Conservation (phyloP, 2,113 vertebrate genomes). For the Brienomyrus brachyistius region DNA sequence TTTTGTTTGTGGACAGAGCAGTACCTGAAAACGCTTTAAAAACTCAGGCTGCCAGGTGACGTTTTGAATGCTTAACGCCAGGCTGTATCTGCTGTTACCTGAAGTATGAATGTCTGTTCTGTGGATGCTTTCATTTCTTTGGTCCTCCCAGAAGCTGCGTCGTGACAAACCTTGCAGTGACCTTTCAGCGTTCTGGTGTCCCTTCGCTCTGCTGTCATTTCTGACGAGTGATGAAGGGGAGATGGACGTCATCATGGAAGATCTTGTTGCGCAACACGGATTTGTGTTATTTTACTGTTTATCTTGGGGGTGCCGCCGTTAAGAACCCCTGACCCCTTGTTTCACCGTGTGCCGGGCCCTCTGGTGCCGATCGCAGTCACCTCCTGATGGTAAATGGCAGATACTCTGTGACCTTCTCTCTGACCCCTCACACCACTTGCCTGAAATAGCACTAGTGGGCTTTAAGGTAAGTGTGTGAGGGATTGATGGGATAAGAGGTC, state of each 20-base stretch:
- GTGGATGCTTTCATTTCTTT: slow-evolving; percentile 4
- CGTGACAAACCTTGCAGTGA: not conserved
- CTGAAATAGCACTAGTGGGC: not conserved
- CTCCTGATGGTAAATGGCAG: not conserved
- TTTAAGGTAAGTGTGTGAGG: not conserved
- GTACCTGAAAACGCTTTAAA: not conserved
- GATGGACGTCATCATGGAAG: not conserved
- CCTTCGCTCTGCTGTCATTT: not conserved
- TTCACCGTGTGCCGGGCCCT: not conserved
- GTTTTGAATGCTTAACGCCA: not conserved
- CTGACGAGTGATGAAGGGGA: not conserved
- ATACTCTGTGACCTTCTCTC: not conserved
- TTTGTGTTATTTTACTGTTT: not conserved
- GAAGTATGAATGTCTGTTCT: slow-evolving; percentile 19
- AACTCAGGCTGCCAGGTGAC: not conserved
- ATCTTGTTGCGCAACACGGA: not conserved
- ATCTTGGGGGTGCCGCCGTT: not conserved
- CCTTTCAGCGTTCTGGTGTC: not conserved
- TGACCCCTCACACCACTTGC: not conserved
- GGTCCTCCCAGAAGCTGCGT: not conserved
- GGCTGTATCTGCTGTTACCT: not conserved
- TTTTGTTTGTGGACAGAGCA: not conserved
- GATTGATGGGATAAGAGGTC: not conserved
- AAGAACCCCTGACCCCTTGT: not conserved
- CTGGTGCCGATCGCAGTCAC: not conserved